Conservation (phyloP, 1,140 invertebrate species). For the Xylocopa sonorina region DNA sequence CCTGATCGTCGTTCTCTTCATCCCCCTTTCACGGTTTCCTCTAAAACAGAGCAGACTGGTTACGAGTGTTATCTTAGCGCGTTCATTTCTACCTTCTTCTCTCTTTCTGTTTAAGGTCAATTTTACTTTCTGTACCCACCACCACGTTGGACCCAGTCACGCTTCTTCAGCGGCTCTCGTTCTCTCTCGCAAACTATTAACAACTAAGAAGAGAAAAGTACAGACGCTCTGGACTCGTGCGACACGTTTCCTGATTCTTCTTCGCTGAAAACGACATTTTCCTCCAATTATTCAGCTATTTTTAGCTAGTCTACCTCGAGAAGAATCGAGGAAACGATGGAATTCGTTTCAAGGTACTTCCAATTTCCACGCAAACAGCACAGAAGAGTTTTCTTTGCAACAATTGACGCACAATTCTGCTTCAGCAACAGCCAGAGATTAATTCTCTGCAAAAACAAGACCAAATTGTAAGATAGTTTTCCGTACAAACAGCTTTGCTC, state of each 20-base stretch:
- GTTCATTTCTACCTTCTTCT: slow-evolving; percentile 32
- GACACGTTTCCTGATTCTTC: slow-evolving; percentile 18
- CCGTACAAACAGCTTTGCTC: too few relatives aligned
- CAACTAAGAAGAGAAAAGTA: slow-evolving; percentile 33
- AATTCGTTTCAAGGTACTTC: neutral
- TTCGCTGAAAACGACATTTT: neutral
- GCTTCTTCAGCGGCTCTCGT: slow-evolving; percentile 40
- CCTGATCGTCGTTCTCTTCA: slow-evolving; percentile 1
- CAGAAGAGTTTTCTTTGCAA: too few relatives aligned
- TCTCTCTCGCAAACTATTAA: slow-evolving; percentile 45
- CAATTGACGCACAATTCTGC: too few relatives aligned
- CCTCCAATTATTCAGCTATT: neutral
- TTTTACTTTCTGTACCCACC: slow-evolving; percentile 71
- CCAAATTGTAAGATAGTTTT: too few relatives aligned
- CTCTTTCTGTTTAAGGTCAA: slow-evolving; percentile 47
- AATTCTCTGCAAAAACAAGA: too few relatives aligned
- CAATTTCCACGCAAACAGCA: neutral
- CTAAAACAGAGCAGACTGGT: slow-evolving; percentile 50
- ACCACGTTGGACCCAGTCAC: slow-evolving; percentile 70
- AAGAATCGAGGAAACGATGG: slow-evolving; percentile 19
- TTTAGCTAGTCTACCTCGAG: neutral
- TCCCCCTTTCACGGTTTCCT: slow-evolving; percentile 15
- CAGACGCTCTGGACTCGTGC: slow-evolving; percentile 33
- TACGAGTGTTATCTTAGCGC: slow-evolving; percentile 62
- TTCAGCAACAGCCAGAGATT: too few relatives aligned